Conservation (phyloP, 2,888 invertebrate species). For the Nephrocerus scutellatus region DNA sequence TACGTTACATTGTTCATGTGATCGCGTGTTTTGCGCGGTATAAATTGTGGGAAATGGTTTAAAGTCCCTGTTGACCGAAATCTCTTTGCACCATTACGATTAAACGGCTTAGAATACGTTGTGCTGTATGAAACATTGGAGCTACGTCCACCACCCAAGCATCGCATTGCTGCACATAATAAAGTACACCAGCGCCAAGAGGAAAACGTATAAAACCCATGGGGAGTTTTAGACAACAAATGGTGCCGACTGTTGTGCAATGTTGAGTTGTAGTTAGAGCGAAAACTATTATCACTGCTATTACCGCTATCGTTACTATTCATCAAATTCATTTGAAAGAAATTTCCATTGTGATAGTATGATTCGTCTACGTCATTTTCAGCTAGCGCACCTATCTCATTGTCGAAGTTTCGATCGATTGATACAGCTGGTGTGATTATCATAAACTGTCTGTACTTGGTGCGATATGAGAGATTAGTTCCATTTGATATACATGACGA, state of each 20-base stretch:
- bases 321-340: slow-evolving; percentile 37
- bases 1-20: slow-evolving; percentile 46
- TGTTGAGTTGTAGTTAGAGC: slow-evolving; percentile 42
- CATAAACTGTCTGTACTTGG: slow-evolving; percentile 45
- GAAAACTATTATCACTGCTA: slow-evolving; percentile 39
- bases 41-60: slow-evolving; percentile 41
- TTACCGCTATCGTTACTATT: slow-evolving; percentile 32
- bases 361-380: slow-evolving; percentile 30
- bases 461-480: slow-evolving; percentile 32
- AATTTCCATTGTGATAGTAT: slow-evolving; percentile 36
- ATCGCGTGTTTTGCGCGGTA: slow-evolving; percentile 43
- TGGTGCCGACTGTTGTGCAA: slow-evolving; percentile 42
- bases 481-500: slow-evolving; percentile 21
- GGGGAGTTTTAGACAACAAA: slow-evolving; percentile 37
- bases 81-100: slow-evolving; percentile 27
- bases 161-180: slow-evolving; percentile 47
- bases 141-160: slow-evolving; percentile 39
- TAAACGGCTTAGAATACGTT: slow-evolving; percentile 31
- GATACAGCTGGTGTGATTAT: slow-evolving; percentile 47
- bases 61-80: slow-evolving; percentile 36
- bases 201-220: slow-evolving; percentile 39
- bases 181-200: slow-evolving; percentile 47
- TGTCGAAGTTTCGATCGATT: slow-evolving; percentile 44
- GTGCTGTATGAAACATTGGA: slow-evolving; percentile 39
- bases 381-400: slow-evolving; percentile 29